A percentile compares a stretch with the other conserved stretches of the same genome.
Conservation (phyloP, 1,140 invertebrate genomes). For the Drosophila dunni region DNA sequence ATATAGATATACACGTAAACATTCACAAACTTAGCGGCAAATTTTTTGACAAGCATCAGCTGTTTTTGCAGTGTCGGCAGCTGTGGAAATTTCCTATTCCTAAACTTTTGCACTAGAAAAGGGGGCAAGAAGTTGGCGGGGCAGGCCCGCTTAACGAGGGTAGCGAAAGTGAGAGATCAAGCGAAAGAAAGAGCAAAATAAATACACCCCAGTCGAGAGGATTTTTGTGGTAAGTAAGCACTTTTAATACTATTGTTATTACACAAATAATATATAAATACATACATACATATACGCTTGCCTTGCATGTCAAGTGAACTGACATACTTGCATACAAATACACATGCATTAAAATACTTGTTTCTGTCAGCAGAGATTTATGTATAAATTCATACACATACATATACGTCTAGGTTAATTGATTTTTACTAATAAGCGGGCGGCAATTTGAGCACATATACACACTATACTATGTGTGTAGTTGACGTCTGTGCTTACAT, state of each 20-base stretch:
- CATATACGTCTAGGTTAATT: conserved; percentile 39
- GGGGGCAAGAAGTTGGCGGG: neutral
- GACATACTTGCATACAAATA: neutral
- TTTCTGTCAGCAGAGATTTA: neutral
- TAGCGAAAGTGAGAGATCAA: conserved; percentile 10
- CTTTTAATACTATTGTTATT: conserved; percentile 45
- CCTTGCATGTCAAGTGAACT: conserved; percentile 38
- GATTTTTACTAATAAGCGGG: conserved; percentile 56
- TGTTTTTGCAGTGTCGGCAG: conserved; percentile 54
- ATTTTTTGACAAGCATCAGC: conserved; percentile 72
- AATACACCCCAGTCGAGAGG: conserved; percentile 22
- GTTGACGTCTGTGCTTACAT: conserved; percentile 3
- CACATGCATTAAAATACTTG: conserved; percentile 12
- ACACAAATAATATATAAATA: conserved; percentile 6
- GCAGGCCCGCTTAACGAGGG: neutral
- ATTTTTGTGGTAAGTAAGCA: conserved; percentile 50
- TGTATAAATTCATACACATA: conserved; percentile 10
- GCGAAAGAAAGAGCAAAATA: conserved; percentile 11
- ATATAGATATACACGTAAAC: conserved; percentile 11
- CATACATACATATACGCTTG: neutral
- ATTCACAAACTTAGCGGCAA: conserved; percentile 20
- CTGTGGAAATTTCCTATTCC: conserved; percentile 73
- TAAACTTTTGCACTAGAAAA: conserved; percentile 27
- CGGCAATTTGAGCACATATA: conserved; percentile 29
- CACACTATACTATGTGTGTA: neutral